Percentiles rank a stretch among this genome's conserved stretches.
Evolutionary conservation across 2,113 vertebrate species (phyloP).

Genomic region (Neotoma lepida): DNA sequence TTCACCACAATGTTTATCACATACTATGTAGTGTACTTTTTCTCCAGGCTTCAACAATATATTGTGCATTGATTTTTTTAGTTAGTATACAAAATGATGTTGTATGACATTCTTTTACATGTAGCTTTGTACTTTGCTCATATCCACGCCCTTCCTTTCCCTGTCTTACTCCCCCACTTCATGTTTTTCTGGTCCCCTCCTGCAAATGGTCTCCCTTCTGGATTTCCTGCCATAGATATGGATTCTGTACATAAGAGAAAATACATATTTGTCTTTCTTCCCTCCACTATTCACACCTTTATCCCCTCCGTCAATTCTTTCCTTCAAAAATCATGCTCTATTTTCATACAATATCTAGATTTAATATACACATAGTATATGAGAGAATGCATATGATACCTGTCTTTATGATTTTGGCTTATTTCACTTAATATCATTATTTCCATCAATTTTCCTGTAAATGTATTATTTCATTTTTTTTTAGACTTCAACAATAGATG

Average conservation of each 20-base stretch:
- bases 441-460: neutral
- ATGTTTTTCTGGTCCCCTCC: neutral
- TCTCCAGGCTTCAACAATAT: neutral
- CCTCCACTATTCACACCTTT: neutral
- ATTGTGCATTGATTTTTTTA: neutral
- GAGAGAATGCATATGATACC: neutral
- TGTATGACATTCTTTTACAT: neutral
- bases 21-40: neutral
- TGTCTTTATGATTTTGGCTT: neutral
- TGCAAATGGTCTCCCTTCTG: neutral
- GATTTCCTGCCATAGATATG: too few relatives aligned
- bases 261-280: neutral
- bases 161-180: neutral
- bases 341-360: neutral
- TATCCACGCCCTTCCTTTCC: neutral
- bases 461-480: neutral
- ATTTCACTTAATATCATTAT: neutral
- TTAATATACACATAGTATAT: neutral
- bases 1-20: fast-evolving
- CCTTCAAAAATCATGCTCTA: neutral
- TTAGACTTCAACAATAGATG: neutral
- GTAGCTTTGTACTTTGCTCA: neutral
- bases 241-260: neutral
- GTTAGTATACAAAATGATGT: neutral
- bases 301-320: neutral